These are phyloP conservation scores for Columbina picui DNA, from an alignment of 2,113 vertebrate species.

Conservation along the genomic window DNA sequence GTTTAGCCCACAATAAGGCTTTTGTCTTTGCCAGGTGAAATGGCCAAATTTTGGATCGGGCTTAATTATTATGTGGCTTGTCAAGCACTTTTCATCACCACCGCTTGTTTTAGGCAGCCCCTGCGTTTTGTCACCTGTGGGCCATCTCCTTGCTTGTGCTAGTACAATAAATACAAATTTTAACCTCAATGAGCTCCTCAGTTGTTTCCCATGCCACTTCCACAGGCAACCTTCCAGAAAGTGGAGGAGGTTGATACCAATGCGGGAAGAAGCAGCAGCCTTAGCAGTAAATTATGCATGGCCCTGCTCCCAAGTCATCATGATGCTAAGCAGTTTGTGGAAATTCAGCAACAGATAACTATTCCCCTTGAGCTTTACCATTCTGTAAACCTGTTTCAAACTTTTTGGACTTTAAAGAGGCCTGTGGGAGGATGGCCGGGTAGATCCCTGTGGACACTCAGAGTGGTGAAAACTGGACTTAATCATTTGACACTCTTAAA, in stretches of 20 bases:
- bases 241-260: background rate
- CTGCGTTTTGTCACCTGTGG: conserved; percentile 12
- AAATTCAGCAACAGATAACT: background rate
- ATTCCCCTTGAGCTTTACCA: background rate
- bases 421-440: background rate
- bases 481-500: background rate
- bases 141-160: background rate
- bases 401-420: background rate
- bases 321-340: background rate
- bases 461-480: conserved; percentile 1
- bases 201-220: background rate
- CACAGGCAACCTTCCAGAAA: background rate
- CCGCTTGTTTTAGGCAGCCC: background rate
- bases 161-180: background rate
- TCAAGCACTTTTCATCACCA: background rate
- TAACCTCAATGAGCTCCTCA: background rate
- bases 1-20: background rate
- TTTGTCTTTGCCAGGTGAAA: conserved; percentile 23
- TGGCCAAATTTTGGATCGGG: background rate
- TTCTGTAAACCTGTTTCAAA: background rate
- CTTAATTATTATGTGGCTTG: background rate
- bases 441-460: background rate
- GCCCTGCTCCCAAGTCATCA: background rate
- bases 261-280: background rate
- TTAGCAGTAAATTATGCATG: background rate